Conservation (phyloP, 2,113 vertebrate genomes). For the Hemiprocne comata region DNA sequence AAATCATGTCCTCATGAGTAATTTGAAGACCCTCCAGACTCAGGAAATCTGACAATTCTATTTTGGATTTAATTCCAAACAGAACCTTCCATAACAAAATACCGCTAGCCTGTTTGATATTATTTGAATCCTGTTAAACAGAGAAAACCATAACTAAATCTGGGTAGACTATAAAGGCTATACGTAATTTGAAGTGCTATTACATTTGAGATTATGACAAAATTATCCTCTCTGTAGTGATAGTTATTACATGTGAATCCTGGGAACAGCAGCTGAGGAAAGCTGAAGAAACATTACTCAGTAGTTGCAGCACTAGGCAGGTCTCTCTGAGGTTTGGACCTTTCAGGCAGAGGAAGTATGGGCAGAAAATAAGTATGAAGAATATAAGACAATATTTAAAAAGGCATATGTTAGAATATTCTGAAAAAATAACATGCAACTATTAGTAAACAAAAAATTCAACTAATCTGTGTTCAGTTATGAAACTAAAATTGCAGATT, state of each 20-base stretch:
- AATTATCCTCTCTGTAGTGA: neutral
- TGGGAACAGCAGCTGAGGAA: neutral
- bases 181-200: neutral
- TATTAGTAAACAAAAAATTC: neutral
- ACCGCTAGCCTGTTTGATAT: neutral
- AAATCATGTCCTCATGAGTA: neutral
- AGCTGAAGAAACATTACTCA: neutral
- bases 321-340: neutral
- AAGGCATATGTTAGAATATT: neutral
- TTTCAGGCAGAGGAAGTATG: neutral
- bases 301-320: neutral
- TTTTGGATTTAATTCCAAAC: neutral
- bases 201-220: neutral
- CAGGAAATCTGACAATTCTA: neutral
- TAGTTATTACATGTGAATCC: neutral
- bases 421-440: neutral
- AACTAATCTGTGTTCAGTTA: neutral
- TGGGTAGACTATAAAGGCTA: neutral
- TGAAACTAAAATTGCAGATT: neutral
- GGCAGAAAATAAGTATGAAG: neutral
- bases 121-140: neutral
- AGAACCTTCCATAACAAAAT: neutral
- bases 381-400: neutral
- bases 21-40: neutral
- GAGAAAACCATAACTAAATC: neutral